These are phyloP conservation scores for Malurus splendens DNA, from an alignment of 2,797 vertebrate species.

Conservation along the genomic window DNA sequence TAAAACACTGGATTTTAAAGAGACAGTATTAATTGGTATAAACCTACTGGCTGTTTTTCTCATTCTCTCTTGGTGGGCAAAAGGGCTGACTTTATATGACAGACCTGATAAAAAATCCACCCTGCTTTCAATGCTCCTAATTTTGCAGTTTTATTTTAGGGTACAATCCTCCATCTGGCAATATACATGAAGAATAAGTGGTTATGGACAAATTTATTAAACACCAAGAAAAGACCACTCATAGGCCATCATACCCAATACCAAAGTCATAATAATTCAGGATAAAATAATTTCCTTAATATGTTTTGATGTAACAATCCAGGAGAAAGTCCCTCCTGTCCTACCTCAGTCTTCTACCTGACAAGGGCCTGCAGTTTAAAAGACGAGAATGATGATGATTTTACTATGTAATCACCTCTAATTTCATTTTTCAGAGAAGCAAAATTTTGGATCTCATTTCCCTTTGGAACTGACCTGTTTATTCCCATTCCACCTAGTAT, in stretches of 20 bases:
- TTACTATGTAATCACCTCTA: not conserved
- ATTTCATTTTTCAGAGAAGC: not conserved
- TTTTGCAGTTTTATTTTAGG: not conserved
- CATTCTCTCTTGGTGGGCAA: not conserved
- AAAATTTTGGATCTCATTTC: not conserved
- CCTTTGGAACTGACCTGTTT: not conserved
- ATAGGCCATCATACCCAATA: not conserved
- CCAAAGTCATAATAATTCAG: not conserved
- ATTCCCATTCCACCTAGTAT: not conserved
- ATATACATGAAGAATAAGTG: not conserved
- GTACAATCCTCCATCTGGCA: not conserved
- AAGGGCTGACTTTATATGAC: not conserved
- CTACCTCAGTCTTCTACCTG: not conserved
- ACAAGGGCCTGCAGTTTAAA: not conserved
- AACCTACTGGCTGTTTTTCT: not conserved
- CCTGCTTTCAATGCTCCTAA: not conserved
- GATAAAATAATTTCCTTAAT: not conserved
- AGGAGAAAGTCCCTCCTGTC: not conserved
- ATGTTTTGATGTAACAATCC: not conserved
- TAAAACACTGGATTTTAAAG: not conserved
- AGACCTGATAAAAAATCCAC: not conserved
- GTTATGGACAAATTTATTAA: not conserved
- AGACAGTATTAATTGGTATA: not conserved
- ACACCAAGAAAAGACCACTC: not conserved
- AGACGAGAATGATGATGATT: not conserved